These are phyloP conservation scores for Tubulanus polymorphus DNA, from an alignment of 2,888 invertebrate species.

Conservation along the genomic window DNA sequence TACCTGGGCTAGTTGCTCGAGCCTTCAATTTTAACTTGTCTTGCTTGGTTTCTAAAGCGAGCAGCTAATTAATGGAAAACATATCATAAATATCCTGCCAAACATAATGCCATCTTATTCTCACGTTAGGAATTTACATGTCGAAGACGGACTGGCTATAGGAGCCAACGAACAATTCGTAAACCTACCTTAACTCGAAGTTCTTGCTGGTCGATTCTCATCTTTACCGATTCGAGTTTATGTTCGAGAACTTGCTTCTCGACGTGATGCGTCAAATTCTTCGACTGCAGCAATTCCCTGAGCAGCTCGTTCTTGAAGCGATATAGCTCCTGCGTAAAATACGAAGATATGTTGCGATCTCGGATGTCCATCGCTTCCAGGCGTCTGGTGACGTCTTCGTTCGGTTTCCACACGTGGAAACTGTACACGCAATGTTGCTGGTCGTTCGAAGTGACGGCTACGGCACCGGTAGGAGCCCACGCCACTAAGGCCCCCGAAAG, in stretches of 20 bases:
- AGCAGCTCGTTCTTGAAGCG: conserved; percentile 4
- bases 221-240: conserved; percentile 15
- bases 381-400: conserved; percentile 31
- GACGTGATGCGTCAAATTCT: conserved; percentile 15
- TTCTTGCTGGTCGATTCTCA: conserved; percentile 7
- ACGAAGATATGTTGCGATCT: conserved; percentile 15
- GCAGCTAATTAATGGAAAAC: too few relatives aligned
- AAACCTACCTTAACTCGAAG: too few relatives aligned
- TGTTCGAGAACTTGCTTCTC: conserved; percentile 19
- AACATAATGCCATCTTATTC: too few relatives aligned
- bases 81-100: too few relatives aligned
- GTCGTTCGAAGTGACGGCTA: too few relatives aligned
- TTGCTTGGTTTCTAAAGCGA: too few relatives aligned
- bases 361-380: conserved; percentile 30
- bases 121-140: too few relatives aligned
- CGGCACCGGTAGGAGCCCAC: too few relatives aligned
- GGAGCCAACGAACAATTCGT: too few relatives aligned
- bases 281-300: conserved; percentile 13
- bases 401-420: conserved; percentile 47
- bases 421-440: conserved; percentile 32
- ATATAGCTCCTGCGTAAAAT: conserved; percentile 2
- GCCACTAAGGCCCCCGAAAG: too few relatives aligned
- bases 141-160: too few relatives aligned
- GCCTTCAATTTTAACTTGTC: background rate
- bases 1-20: background rate